phyloP scores from a whole-genome alignment of 2,888 invertebrate genomes.

The Catocala fraxini region DNA sequence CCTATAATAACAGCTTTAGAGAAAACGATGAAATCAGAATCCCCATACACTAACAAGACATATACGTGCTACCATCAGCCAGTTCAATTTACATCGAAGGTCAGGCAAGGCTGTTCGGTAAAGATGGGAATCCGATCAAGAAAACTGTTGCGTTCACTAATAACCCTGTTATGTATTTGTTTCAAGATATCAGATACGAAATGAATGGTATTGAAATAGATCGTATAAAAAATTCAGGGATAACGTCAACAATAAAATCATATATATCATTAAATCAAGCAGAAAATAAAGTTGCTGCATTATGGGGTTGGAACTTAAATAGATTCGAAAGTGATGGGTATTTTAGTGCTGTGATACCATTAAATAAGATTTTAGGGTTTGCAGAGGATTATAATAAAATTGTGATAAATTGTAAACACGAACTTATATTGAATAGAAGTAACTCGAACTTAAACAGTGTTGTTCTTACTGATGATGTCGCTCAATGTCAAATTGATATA shows the following conservation, averaged over 20 bases:
- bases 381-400: conserved; percentile 61
- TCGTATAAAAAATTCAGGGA: conserved; percentile 24
- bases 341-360: conserved; percentile 33
- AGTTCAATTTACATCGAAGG: conserved; percentile 40
- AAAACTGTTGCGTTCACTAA: conserved; percentile 16
- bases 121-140: conserved; percentile 14
- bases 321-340: conserved; percentile 46
- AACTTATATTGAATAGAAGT: conserved; percentile 60
- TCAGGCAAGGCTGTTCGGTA: conserved; percentile 5
- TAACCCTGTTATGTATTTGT: conserved; percentile 25
- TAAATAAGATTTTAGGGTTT: conserved; percentile 33
- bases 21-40: conserved; percentile 38
- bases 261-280: conserved; percentile 41
- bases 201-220: conserved; percentile 32
- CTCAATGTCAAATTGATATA: conserved; percentile 29
- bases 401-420: conserved; percentile 66
- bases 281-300: conserved; percentile 45
- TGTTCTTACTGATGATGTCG: conserved; percentile 17
- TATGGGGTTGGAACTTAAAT: conserved; percentile 33
- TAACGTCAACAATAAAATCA: conserved; percentile 15
- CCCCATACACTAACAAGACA: conserved; percentile 28
- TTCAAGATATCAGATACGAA: conserved; percentile 33
- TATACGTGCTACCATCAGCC: conserved; percentile 25
- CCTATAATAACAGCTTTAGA: conserved; percentile 33
- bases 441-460: conserved; percentile 54